Conservation (phyloP, 1,140 invertebrate genomes). For the Bemisia tabaci region DNA sequence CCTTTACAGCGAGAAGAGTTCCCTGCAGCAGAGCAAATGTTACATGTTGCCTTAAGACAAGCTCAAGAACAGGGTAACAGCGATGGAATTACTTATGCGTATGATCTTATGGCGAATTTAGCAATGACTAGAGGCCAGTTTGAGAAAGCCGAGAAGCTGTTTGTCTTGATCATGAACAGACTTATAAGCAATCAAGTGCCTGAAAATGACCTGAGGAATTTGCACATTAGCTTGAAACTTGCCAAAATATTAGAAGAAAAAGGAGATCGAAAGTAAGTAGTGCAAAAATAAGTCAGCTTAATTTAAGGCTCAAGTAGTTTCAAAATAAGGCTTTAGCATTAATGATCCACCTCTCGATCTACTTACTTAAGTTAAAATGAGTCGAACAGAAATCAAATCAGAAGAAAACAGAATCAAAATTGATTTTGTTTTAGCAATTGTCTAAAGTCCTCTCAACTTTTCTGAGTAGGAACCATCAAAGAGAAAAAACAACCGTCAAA, state of each 20-base stretch:
- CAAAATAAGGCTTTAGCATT: too few species aligned
- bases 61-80: conserved; percentile 63
- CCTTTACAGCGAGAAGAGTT: conserved; percentile 50
- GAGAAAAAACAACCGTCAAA: too few species aligned
- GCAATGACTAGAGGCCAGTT: conserved; percentile 60
- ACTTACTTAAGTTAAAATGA: too few species aligned
- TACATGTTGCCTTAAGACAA: conserved; percentile 65
- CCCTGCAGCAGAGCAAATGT: conserved; percentile 66
- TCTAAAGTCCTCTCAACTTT: too few species aligned
- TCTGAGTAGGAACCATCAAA: too few species aligned
- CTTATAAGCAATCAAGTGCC: conserved; percentile 49
- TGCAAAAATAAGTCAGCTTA: too few species aligned
- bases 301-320: too few species aligned
- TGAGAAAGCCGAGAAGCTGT: conserved; percentile 70
- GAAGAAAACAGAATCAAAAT: too few species aligned
- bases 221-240: conserved; percentile 64
- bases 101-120: conserved; percentile 81
- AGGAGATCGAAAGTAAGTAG: conserved; percentile 39
- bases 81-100: conserved; percentile 70
- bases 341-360: too few species aligned
- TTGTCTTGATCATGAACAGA: conserved; percentile 63
- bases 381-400: too few species aligned
- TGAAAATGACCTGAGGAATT: conserved; percentile 55
- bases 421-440: too few species aligned
- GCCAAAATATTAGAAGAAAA: conserved; percentile 51